Conservation (phyloP, 2,888 invertebrate species). For the Hetaerina titia region DNA sequence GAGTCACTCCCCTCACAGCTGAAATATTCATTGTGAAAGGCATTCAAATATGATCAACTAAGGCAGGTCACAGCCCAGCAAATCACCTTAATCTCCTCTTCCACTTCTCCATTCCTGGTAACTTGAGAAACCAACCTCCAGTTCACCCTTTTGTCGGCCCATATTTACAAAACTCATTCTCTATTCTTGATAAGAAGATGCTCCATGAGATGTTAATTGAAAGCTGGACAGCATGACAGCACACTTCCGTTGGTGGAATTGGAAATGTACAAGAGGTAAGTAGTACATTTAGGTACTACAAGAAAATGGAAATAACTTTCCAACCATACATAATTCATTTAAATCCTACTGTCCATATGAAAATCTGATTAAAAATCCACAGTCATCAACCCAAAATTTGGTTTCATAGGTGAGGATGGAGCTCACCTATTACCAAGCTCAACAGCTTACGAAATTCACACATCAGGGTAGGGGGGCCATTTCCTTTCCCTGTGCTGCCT, state of each 20-base stretch:
- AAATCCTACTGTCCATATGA: background rate
- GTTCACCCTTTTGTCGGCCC: background rate
- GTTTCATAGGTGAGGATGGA: no score
- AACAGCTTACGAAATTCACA: no score
- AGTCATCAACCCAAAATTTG: no score
- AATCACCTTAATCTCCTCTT: conserved; percentile 17
- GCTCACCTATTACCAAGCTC: no score
- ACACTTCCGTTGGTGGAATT: conserved; percentile 17
- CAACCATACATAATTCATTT: background rate
- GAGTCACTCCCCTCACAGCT: conserved; percentile 35
- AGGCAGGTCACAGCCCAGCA: conserved; percentile 61
- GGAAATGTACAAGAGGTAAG: background rate
- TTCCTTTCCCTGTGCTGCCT: no score
- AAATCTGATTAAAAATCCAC: no score
- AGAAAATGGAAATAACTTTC: background rate
- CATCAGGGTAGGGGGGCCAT: no score
- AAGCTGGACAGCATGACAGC: background rate
- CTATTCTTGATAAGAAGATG: background rate
- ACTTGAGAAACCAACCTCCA: conserved; percentile 54
- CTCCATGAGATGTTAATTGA: background rate
- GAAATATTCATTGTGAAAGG: conserved; percentile 22
- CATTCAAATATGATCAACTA: conserved; percentile 60
- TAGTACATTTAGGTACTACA: background rate
- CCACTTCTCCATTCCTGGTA: conserved; percentile 32
- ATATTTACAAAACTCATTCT: background rate